Evolutionary conservation across 2,797 vertebrate species (phyloP).

Genomic region (Characodon lateralis): DNA sequence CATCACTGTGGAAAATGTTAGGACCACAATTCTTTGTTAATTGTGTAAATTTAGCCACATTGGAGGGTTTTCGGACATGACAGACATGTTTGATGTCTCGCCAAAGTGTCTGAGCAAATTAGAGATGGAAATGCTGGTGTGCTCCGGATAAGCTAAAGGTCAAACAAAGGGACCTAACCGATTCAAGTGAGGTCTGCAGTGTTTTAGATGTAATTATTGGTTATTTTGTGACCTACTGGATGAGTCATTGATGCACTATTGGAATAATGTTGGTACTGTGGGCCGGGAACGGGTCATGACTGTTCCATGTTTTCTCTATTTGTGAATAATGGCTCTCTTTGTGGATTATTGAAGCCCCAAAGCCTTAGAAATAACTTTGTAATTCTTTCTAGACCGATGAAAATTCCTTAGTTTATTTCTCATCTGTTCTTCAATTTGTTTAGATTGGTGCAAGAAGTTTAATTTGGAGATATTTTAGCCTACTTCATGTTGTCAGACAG

Average conservation of each 20-base stretch:
- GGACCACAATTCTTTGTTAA: not conserved
- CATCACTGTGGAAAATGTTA: not conserved
- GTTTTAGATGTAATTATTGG: not conserved
- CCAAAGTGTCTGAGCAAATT: not conserved
- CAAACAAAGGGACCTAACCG: not conserved
- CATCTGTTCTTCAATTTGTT: not conserved
- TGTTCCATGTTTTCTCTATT: not conserved
- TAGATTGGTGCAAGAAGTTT: not conserved
- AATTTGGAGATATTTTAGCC: not conserved
- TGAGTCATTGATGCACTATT: not conserved
- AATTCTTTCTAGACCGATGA: not conserved
- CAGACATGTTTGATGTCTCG: too few species aligned
- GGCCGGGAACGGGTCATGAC: not conserved
- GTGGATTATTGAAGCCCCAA: too few species aligned
- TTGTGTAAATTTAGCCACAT: too few species aligned
- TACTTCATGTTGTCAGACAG: not conserved
- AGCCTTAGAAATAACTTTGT: too few species aligned
- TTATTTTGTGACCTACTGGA: not conserved
- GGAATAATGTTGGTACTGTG: not conserved
- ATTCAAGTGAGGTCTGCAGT: not conserved
- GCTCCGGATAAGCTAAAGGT: not conserved
- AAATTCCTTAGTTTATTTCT: not conserved
- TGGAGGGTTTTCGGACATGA: too few species aligned
- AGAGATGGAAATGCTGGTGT: not conserved
- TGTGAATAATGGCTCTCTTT: too few species aligned